phyloP scores from a whole-genome alignment of 2,797 vertebrate genomes.

The Mus minutoides region DNA sequence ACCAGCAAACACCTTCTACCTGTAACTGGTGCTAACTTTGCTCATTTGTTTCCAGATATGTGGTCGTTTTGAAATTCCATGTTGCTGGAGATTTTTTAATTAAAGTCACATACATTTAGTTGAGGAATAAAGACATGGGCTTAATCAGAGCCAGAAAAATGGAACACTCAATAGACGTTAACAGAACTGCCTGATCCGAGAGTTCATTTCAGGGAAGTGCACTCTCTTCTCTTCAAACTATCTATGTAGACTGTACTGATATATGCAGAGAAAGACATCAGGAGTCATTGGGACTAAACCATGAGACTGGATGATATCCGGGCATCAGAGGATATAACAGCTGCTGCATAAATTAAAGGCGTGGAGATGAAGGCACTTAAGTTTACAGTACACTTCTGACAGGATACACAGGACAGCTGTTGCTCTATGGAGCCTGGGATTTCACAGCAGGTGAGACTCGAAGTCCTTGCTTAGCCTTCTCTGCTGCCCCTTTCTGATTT shows the following conservation, averaged over 20 bases:
- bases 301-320: neutral
- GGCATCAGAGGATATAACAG: neutral
- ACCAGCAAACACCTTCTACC: neutral
- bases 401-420: neutral
- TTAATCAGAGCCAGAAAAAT: neutral
- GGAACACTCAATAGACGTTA: neutral
- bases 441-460: neutral
- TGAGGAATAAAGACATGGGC: neutral
- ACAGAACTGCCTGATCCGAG: neutral
- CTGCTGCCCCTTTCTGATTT: conserved; percentile 26
- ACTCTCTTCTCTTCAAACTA: neutral
- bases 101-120: neutral
- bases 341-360: neutral
- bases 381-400: neutral
- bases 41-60: neutral
- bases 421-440: neutral
- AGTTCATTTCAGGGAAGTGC: neutral
- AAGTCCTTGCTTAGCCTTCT: neutral
- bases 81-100: neutral
- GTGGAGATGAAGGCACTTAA: neutral
- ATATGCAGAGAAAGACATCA: neutral
- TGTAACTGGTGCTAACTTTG: neutral
- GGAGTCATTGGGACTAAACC: neutral
- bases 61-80: neutral
- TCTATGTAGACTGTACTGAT: neutral